Evolutionary conservation across 2,888 invertebrate genomes (phyloP), one percentile per base, ranked within the genome.

Genomic region (Iselma pallidipennis): DNA sequence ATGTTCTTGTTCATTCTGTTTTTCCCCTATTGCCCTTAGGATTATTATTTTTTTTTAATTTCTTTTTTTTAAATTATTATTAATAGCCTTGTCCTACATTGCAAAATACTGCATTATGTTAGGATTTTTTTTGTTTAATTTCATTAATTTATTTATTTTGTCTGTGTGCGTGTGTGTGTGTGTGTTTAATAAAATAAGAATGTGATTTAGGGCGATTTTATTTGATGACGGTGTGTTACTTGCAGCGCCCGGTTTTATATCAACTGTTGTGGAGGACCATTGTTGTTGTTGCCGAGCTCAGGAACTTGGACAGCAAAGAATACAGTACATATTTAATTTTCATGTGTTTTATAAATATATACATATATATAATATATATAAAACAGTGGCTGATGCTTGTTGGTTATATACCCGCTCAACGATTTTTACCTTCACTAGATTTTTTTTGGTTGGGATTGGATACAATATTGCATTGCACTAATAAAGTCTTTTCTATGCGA

Each of bases 371-470:
- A 42, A 42, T 42, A 42, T 42, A 42, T 16, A 42, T 42, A 42
- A 81, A 81, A 82, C 81, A 82, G 81, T 81, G 81, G 81, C 81
- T 82, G 81, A 82, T 82, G 81, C 81, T 82, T 82, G 81, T 81
- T 82, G 81, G 81, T 82, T 82, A 76, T 42, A 42, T 77, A 80
- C 81, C 81, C 80, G 81, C 81, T 81, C 82, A 81, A 79, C 80
- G 80, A 81, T 79, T 76, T 42, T 80, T 81, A 81, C 81, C 81
- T 81, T 81, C 81, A 82, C 81, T 82, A 82, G 82, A 81, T 80
- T 37, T 37, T 37, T 79, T 80, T 81, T 81, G 78, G 80, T 81
- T 81, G 80, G 79, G 77, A 79, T 80, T 77, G 74, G 69, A 69
- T 75, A 74, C 78, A 74, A 75, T 76, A 73, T 73, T 79, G 77